Percentiles rank a stretch among this genome's conserved stretches.
These are phyloP conservation scores for Drosophila tanythrix DNA, from an alignment of 2,888 invertebrate genomes.

Conservation along the genomic window DNA sequence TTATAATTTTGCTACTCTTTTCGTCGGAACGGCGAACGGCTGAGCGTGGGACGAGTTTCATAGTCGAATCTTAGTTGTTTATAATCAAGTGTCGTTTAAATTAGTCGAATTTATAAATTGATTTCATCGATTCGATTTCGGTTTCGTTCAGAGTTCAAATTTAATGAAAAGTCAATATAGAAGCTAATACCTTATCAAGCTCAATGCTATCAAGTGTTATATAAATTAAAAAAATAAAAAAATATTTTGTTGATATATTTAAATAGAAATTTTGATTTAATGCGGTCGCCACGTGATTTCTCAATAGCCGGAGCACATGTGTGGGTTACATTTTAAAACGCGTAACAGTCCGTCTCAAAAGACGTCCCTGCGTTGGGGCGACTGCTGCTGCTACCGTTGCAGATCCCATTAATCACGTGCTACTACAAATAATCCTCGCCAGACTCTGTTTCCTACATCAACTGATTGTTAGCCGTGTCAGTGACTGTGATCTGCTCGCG, in stretches of 20 bases:
- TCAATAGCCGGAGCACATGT: constrained; percentile 89
- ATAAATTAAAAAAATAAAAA: constrained; percentile 21
- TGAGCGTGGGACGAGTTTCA: constrained; percentile 52
- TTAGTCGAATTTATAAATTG: constrained; percentile 19
- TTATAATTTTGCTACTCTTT: constrained; percentile 83
- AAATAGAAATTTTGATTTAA: constrained; percentile 50
- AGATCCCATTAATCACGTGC: neutral
- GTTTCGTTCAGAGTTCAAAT: constrained; percentile 7
- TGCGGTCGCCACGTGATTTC: constrained; percentile 67
- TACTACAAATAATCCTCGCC: constrained; percentile 7
- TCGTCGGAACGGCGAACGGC: constrained; percentile 75
- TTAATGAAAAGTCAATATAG: constrained; percentile 8
- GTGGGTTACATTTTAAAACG: constrained; percentile 97
- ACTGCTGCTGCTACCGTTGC: constrained; percentile 88
- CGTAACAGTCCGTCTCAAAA: constrained; percentile 98
- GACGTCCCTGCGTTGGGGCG: constrained; percentile 98
- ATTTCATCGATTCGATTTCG: constrained; percentile 15
- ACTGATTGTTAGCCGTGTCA: constrained; percentile 1
- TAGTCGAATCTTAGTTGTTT: constrained; percentile 38
- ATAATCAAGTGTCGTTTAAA: constrained; percentile 26
- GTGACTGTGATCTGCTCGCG: constrained; percentile 40
- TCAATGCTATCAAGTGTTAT: constrained; percentile 14
- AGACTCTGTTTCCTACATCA: constrained; percentile 21
- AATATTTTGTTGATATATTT: constrained; percentile 6
- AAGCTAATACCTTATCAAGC: neutral